These are phyloP conservation scores for Pseudomyrmex flavicornis DNA, from an alignment of 1,140 invertebrate genomes.

Conservation along the genomic window DNA sequence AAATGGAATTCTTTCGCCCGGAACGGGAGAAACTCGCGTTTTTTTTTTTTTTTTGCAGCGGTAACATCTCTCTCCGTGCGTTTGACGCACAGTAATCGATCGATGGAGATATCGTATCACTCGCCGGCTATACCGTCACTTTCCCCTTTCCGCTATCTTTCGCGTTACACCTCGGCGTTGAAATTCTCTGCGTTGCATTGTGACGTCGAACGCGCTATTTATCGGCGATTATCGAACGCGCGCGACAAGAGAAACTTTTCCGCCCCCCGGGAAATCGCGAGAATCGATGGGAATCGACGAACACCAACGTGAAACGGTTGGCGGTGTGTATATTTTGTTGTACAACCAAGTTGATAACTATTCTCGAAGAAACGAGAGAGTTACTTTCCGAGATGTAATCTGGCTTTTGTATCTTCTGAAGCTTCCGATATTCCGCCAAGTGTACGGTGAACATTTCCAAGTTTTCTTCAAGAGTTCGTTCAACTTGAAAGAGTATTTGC, in stretches of 20 bases:
- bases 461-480: too few species aligned
- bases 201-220: conserved; percentile 17
- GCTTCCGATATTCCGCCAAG: too few species aligned
- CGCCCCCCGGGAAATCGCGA: neutral
- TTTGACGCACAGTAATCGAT: neutral
- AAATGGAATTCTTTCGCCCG: conserved; percentile 51
- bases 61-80: conserved; percentile 11
- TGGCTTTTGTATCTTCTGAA: too few species aligned
- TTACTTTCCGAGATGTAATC: neutral
- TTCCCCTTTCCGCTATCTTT: conserved; percentile 18
- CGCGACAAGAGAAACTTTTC: conserved; percentile 3
- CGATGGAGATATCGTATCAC: conserved; percentile 21
- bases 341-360: neutral
- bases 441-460: too few species aligned
- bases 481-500: too few species aligned
- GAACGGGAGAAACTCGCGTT: conserved; percentile 10
- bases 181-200: neutral
- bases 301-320: neutral
- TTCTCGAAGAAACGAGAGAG: neutral
- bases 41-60: conserved; percentile 1
- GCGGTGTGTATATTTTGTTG: neutral
- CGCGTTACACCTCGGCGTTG: neutral
- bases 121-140: neutral
- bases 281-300: neutral
- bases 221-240: conserved; percentile 26